Conservation (phyloP, 2,888 invertebrate species). For the Stegophylla sp. region DNA sequence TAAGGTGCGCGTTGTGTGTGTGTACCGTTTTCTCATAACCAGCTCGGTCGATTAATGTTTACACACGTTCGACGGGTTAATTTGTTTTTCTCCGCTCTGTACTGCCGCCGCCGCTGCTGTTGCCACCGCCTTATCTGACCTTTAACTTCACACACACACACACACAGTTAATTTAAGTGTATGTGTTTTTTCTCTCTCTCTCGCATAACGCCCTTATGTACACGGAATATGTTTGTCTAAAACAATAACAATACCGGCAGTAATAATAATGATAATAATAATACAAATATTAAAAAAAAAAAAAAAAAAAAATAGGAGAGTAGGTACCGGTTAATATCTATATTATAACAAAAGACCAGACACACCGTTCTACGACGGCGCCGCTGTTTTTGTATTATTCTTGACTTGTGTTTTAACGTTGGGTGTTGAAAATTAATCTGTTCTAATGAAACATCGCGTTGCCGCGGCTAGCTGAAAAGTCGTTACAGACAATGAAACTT, state of each 20-base stretch:
- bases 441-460: neutral
- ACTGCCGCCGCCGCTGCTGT: too few relatives aligned
- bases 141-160: constrained; percentile 12
- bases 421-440: neutral
- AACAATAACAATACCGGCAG: neutral
- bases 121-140: constrained; percentile 7
- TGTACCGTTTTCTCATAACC: neutral
- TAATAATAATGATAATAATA: neutral
- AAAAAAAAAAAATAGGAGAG: too few relatives aligned
- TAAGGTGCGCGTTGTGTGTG: neutral
- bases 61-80: constrained; percentile 23
- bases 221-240: too few relatives aligned
- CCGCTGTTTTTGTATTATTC: neutral
- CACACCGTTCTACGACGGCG: neutral
- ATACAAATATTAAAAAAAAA: neutral
- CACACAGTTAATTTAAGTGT: neutral
- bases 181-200: too few relatives aligned
- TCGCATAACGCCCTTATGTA: too few relatives aligned
- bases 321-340: too few relatives aligned
- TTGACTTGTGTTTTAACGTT: neutral
- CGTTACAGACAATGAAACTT: too few relatives aligned
- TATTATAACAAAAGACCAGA: constrained; percentile 21
- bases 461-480: too few relatives aligned
- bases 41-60: constrained; percentile 32
- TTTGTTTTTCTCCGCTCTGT: constrained; percentile 6